Percentiles rank a stretch among this genome's conserved stretches.
Evolutionary conservation across 2,113 vertebrate genomes (phyloP).

Genomic region (Merops nubicus): DNA sequence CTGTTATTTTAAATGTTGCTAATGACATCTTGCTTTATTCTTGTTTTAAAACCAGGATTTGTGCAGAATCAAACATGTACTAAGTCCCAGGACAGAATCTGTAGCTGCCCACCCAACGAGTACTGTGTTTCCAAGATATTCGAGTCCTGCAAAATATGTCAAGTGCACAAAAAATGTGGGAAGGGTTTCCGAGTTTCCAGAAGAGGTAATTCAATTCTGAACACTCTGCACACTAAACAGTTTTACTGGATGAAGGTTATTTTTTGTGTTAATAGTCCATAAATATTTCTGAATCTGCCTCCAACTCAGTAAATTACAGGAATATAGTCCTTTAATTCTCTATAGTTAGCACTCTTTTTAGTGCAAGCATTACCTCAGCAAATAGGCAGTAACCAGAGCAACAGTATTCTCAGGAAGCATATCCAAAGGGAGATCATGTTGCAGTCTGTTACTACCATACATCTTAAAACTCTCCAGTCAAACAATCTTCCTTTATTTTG

Average conservation of each 20-base stretch:
- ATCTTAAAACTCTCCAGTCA: background rate
- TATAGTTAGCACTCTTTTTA: background rate
- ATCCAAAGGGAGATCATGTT: background rate
- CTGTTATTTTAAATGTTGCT: background rate
- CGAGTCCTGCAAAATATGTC: background rate
- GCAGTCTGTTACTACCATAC: background rate
- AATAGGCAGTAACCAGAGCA: background rate
- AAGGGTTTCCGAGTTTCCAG: slow-evolving; percentile 55
- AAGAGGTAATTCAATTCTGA: slow-evolving; percentile 41
- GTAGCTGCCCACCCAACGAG: slow-evolving; percentile 51
- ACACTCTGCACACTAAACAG: background rate
- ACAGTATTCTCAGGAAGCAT: background rate
- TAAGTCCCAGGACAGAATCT: slow-evolving; percentile 45
- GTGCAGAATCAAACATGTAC: slow-evolving; percentile 60
- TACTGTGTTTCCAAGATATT: slow-evolving; percentile 12
- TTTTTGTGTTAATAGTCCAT: background rate
- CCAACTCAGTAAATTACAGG: background rate
- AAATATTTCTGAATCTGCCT: background rate
- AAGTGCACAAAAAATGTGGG: slow-evolving; percentile 3
- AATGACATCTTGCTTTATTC: background rate
- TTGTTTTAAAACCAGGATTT: slow-evolving; percentile 35
- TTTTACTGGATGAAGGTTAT: background rate
- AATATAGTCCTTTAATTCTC: background rate
- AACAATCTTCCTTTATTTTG: background rate
- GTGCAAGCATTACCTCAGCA: background rate